Conservation (phyloP, 1,140 invertebrate genomes). For the Branchinecta lynchi region DNA sequence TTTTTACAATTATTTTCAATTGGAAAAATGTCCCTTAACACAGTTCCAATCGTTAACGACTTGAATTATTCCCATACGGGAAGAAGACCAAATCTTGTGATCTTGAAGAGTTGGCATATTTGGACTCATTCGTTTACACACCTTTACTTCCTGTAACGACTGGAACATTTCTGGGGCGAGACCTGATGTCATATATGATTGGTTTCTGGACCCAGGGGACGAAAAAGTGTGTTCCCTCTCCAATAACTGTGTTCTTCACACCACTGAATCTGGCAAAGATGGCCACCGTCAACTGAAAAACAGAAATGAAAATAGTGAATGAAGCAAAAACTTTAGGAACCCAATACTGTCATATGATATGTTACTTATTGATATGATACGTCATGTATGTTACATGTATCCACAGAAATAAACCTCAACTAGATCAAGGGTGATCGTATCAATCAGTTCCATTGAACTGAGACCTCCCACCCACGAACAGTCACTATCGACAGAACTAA, state of each 20-base stretch:
- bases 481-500: too few species aligned
- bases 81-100: too few species aligned
- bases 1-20: too few species aligned
- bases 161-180: constrained; percentile 87
- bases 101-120: too few species aligned
- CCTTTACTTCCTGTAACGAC: constrained; percentile 95
- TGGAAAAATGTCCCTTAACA: too few species aligned
- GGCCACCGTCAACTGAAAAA: constrained; percentile 93
- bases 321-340: constrained; percentile 1
- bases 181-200: constrained; percentile 92
- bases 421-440: too few species aligned
- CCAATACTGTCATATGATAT: not conserved
- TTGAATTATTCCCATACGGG: too few species aligned
- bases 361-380: too few species aligned
- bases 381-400: constrained; percentile 13
- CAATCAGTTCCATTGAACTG: too few species aligned
- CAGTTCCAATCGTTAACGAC: too few species aligned
- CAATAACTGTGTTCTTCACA: constrained; percentile 77
- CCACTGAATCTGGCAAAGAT: constrained; percentile 95
- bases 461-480: too few species aligned
- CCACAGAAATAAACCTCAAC: too few species aligned
- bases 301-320: constrained; percentile 16
- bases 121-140: constrained; percentile 27
- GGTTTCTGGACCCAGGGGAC: constrained; percentile 97
- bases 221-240: constrained; percentile 98